These are phyloP conservation scores for Echinops telfairi DNA, from an alignment of 2,113 vertebrate genomes.

Conservation along the genomic window DNA sequence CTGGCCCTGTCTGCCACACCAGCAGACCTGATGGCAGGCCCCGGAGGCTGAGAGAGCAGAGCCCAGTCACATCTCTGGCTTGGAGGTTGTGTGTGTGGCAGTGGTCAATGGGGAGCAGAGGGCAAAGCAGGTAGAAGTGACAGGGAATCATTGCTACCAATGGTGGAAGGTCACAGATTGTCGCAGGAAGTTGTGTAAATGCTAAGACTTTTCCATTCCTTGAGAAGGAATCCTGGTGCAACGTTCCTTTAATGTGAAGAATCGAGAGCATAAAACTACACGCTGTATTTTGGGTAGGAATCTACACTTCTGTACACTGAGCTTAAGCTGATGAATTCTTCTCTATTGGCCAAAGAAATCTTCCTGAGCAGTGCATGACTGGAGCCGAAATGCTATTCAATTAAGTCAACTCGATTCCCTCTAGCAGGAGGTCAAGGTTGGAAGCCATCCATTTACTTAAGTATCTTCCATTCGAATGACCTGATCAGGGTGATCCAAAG, in stretches of 20 bases:
- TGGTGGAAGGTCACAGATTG: background rate
- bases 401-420: background rate
- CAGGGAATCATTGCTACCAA: background rate
- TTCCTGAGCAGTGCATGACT: background rate
- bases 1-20: background rate
- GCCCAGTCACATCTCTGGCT: too few species aligned
- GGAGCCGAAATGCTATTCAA: background rate
- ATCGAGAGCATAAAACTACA: slow-evolving; percentile 38
- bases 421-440: background rate
- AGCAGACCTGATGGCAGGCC: background rate
- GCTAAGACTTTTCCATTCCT: background rate
- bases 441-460: background rate
- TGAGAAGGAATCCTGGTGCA: slow-evolving; percentile 21
- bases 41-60: background rate
- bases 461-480: slow-evolving; percentile 37
- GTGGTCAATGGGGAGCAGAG: background rate
- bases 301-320: background rate
- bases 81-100: too few species aligned
- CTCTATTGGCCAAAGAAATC: background rate
- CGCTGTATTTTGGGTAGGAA: background rate
- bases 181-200: background rate
- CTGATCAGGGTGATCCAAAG: background rate
- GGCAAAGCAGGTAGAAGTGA: background rate
- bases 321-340: background rate
- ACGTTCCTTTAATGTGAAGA: slow-evolving; percentile 38